These are phyloP conservation scores for Molanna angustata DNA, from an alignment of 2,888 invertebrate species.

Conservation along the genomic window DNA sequence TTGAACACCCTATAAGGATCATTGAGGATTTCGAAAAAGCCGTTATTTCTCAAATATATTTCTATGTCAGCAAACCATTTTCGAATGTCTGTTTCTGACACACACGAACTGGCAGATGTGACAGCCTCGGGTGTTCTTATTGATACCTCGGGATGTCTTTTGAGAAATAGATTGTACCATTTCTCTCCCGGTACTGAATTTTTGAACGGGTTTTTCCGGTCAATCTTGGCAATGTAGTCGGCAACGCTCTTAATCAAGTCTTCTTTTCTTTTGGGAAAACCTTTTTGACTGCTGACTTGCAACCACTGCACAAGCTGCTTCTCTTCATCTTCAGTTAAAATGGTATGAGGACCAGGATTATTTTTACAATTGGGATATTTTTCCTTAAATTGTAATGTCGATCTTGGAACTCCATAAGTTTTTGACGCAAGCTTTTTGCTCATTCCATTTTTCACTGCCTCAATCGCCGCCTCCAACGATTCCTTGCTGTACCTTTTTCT, in stretches of 20 bases:
- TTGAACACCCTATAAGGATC: neutral
- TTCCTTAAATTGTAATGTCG: no score
- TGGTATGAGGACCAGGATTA: neutral
- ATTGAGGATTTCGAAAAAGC: neutral
- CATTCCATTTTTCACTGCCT: no score
- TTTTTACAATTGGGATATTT: no score
- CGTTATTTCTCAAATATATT: neutral
- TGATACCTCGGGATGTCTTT: neutral
- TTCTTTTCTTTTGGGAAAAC: neutral
- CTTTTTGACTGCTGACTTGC: neutral
- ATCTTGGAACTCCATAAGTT: no score
- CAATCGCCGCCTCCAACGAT: no score
- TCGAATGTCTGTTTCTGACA: conserved; percentile 1
- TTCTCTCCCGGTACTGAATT: neutral
- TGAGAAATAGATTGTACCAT: neutral
- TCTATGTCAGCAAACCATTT: conserved; percentile 4
- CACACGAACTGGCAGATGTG: neutral
- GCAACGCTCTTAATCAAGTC: neutral
- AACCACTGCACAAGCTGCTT: neutral
- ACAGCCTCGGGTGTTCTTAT: neutral
- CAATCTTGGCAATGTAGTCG: neutral
- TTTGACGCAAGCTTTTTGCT: no score
- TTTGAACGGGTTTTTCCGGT: neutral
- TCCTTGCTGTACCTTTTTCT: no score
- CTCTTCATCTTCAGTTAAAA: neutral